Evolutionary conservation across 2,797 vertebrate species (phyloP).

Genomic region (Streptopelia turtur): DNA sequence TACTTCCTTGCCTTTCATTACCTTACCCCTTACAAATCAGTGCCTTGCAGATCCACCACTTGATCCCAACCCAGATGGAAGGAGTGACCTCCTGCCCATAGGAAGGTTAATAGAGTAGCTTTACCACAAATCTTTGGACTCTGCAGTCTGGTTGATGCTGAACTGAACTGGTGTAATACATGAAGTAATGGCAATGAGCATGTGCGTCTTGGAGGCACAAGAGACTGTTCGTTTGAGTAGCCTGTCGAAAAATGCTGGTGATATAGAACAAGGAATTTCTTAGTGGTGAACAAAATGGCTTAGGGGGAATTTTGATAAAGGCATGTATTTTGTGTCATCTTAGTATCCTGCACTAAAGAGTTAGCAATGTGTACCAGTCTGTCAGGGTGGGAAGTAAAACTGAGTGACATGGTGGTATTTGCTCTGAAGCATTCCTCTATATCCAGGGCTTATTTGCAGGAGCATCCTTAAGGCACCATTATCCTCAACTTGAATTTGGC

Average conservation of each 20-base stretch:
- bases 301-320: not conserved
- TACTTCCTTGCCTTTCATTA: not conserved
- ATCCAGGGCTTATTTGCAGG: not conserved
- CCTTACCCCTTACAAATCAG: not conserved
- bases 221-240: not conserved
- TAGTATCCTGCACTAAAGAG: not conserved
- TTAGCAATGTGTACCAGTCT: not conserved
- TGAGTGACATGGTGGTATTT: not conserved
- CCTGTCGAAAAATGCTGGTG: not conserved
- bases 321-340: not conserved
- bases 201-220: not conserved
- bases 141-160: accelerated
- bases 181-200: not conserved
- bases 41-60: not conserved
- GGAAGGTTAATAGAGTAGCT: not conserved
- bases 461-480: not conserved
- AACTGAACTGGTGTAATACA: not conserved
- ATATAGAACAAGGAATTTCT: not conserved
- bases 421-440: not conserved
- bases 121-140: not conserved
- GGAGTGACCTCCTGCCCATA: not conserved
- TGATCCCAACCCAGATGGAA: not conserved
- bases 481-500: not conserved
- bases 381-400: not conserved
- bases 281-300: not conserved